A percentile compares a stretch with the other conserved stretches of the same genome.
phyloP scores from a whole-genome alignment of 2,888 invertebrate species.

The Rhamphomyia laevipes region DNA sequence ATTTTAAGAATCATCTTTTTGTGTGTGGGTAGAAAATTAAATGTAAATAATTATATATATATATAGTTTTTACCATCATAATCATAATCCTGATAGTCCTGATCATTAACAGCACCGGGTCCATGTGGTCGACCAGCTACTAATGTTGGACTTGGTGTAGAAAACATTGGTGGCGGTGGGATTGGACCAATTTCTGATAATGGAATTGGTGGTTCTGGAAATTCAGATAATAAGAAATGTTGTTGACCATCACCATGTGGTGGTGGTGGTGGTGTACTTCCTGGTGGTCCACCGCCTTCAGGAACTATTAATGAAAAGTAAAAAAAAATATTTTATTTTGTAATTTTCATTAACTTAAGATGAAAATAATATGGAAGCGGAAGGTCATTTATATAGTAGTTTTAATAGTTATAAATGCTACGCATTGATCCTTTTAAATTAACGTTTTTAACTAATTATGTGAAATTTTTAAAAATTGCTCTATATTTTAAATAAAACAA shows the following conservation, averaged over 20 bases:
- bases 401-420: no score
- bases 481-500: no score
- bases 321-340: conserved; percentile 6
- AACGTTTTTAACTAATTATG: no score
- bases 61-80: conserved; percentile 46
- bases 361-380: no score
- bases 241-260: conserved; percentile 29
- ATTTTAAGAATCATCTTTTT: neutral
- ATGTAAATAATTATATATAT: no score
- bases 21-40: neutral
- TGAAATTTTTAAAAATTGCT: no score
- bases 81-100: conserved; percentile 45
- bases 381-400: no score
- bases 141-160: conserved; percentile 68
- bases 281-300: conserved; percentile 41
- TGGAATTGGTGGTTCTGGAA: conserved; percentile 86
- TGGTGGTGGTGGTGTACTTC: conserved; percentile 34
- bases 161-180: conserved; percentile 92
- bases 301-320: conserved; percentile 40
- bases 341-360: conserved; percentile 2
- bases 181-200: conserved; percentile 87
- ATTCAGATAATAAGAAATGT: conserved; percentile 66
- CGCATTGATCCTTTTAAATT: no score
- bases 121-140: conserved; percentile 43
- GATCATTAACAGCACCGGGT: conserved; percentile 35